phyloP scores from a whole-genome alignment of 2,113 vertebrate species.

The Oreochromis tanganicae region DNA sequence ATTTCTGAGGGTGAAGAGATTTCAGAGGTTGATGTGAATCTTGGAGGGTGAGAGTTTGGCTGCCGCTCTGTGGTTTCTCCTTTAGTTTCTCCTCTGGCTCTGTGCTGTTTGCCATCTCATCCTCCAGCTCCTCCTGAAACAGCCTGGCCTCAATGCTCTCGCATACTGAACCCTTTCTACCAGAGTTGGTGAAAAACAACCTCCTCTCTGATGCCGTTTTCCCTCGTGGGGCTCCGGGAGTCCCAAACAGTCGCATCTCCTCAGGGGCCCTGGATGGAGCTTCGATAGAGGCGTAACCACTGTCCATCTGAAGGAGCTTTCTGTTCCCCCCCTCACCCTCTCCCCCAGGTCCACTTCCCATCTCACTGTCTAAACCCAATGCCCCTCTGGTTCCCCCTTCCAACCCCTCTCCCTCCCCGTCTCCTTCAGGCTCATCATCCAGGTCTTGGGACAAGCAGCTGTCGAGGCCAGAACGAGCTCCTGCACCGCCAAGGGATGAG shows the following conservation, averaged over 20 bases:
- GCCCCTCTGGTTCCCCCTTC: slow-evolving; percentile 16
- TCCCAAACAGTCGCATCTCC: slow-evolving; percentile 74
- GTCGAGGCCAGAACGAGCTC: slow-evolving; percentile 51
- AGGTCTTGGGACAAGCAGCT: slow-evolving; percentile 77
- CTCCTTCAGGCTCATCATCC: slow-evolving; percentile 71
- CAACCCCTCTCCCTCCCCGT: slow-evolving; percentile 39
- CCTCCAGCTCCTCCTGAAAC: slow-evolving; percentile 74
- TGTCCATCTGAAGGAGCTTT: slow-evolving; percentile 97
- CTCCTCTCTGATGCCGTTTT: slow-evolving; percentile 85
- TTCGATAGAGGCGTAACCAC: slow-evolving; percentile 94
- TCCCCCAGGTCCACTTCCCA: slow-evolving; percentile 48
- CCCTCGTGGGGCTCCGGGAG: slow-evolving; percentile 63
- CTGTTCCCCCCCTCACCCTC: slow-evolving; percentile 78
- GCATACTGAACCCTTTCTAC: slow-evolving; percentile 84
- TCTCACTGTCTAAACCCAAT: slow-evolving; percentile 25
- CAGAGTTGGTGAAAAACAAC: slow-evolving; percentile 83
- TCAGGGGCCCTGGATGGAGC: slow-evolving; percentile 80
- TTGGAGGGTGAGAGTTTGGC: slow-evolving; percentile 10
- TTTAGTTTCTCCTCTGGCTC: slow-evolving; percentile 24
- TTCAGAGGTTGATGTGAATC: slow-evolving; percentile 25
- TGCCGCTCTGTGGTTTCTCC: not conserved
- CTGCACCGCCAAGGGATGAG: slow-evolving; percentile 72
- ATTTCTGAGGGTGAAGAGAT: slow-evolving; percentile 12
- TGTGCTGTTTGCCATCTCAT: slow-evolving; percentile 50
- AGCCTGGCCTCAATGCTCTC: slow-evolving; percentile 80